Conservation (phyloP, 2,113 vertebrate species). For the Pteropus alecto region DNA sequence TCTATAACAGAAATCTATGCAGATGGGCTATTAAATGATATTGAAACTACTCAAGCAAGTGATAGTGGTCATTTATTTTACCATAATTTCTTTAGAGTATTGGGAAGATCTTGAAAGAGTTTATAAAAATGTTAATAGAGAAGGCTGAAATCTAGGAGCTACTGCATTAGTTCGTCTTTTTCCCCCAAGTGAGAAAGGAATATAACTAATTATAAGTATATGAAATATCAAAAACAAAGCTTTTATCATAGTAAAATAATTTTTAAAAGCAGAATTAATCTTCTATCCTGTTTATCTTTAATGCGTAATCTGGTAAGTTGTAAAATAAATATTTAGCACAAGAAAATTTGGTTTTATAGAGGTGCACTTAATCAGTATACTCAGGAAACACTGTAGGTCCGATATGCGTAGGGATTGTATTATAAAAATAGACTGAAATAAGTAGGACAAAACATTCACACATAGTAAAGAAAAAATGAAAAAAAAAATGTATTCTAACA, state of each 20-base stretch:
- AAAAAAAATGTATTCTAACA: neutral
- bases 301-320: neutral
- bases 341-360: neutral
- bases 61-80: slow-evolving; percentile 7
- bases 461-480: neutral
- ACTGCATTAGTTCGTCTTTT: neutral
- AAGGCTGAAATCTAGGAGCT: neutral
- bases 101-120: neutral
- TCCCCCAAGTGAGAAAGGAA: neutral
- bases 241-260: neutral
- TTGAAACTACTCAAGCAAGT: neutral
- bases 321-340: neutral
- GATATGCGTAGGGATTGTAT: neutral
- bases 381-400: neutral
- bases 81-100: neutral
- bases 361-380: neutral
- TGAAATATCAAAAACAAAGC: neutral
- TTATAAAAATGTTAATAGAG: slow-evolving; percentile 30
- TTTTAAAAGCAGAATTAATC: neutral
- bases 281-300: neutral
- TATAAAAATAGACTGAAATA: neutral
- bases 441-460: neutral
- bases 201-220: neutral
- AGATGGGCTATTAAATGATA: slow-evolving; percentile 53
- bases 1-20: slow-evolving; percentile 62